Base-by-base conservation (phyloP, 2,797 vertebrate species). In the Epinephelus malabaricus region DNA sequence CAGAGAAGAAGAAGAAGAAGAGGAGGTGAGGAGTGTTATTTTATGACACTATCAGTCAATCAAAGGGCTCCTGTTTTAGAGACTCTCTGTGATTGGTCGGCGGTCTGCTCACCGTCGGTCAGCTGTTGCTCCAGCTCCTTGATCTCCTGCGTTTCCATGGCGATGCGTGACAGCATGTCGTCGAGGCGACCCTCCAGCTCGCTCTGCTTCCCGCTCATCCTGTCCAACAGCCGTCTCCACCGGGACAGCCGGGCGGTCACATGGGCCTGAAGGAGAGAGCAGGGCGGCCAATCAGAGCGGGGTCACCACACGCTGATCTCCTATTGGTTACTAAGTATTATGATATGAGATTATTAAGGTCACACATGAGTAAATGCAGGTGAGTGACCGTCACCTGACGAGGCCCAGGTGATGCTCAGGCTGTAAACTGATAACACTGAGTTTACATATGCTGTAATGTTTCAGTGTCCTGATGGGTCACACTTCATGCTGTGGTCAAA, bases 101-200 rank as follows among this genome's bases (percentile, higher is more conserved):
- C 2, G 3, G 23, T 54, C 38, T 76, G 61, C 92, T 92, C 79
- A 99, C 98, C 96, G 12, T 98, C 96, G 0, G 97, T 98, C 68
- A 99, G 96, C 86, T 98, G 97, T 65, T 98, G 96, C 88, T 98
- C 98, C 92, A 99, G 93, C 81, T 98, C 97, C 91, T 95, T 96
- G 90, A 98, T 99, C 90, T 98, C 97, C 88, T 97, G 97, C 0
- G 97, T 97, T 90, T 99, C 98, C 80, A 92, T 95, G 25, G 96
- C 95, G 75, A 99, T 98, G 81, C 97, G 95, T 51, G 95, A 95
- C 55, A 99, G 94, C 92, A 97, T 95, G 66, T 96, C 93, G 21
- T 97, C 96, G 58, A 98, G 94, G 73, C 96, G 95, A 60, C 84
- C 90, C 93, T 97, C 97, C 19, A 97, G 94, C 80, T 97, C 93